Conservation (phyloP, 2,797 vertebrate species). For the Adrianichthys oophorus region DNA sequence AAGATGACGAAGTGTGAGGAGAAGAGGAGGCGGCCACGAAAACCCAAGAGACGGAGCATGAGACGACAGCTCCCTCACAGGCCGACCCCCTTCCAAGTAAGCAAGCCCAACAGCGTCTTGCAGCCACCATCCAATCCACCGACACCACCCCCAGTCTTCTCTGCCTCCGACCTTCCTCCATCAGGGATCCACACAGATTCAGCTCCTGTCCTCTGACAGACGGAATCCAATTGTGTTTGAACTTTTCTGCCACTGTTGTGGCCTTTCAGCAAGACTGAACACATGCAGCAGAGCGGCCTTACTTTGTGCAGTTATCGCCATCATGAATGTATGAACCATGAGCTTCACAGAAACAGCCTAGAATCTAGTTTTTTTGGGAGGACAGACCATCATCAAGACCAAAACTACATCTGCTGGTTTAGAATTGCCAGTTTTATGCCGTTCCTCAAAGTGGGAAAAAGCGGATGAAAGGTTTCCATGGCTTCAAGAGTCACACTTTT, state of each 20-base stretch:
- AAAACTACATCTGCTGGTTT: background rate
- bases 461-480: slow-evolving; percentile 6
- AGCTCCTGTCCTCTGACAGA: slow-evolving; percentile 41
- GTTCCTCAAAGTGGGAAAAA: slow-evolving; percentile 1
- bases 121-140: slow-evolving; percentile 75
- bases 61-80: slow-evolving; percentile 56
- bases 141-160: slow-evolving; percentile 69
- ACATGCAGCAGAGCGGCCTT: background rate
- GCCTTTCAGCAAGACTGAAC: slow-evolving; percentile 1
- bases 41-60: slow-evolving; percentile 73
- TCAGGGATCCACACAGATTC: slow-evolving; percentile 32
- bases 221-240: background rate
- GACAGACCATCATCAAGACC: background rate
- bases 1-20: slow-evolving; percentile 46
- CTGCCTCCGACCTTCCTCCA: slow-evolving; percentile 33
- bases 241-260: background rate
- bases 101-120: slow-evolving; percentile 60
- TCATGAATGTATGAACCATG: slow-evolving; percentile 13
- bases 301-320: background rate
- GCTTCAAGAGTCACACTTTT: slow-evolving; percentile 14
- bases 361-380: slow-evolving; percentile 2
- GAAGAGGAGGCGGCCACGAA: slow-evolving; percentile 59
- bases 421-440: background rate
- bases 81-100: slow-evolving; percentile 44
- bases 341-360: slow-evolving; percentile 19